Evolutionary conservation across 2,797 vertebrate genomes (phyloP), one percentile per base, ranked within the genome.

Genomic region (Nannoperca australis): DNA sequence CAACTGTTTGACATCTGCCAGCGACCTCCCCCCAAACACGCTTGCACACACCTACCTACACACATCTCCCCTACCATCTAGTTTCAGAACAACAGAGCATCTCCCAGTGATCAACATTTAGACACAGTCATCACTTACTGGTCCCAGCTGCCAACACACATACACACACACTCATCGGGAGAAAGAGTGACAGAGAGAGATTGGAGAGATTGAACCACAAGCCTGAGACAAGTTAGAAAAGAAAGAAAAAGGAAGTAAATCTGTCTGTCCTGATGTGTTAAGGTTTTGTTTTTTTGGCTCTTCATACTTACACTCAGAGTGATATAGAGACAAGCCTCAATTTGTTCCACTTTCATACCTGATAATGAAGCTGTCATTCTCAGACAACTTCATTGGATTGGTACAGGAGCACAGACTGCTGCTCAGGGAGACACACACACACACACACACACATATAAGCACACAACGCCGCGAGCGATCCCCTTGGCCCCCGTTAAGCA

Each of bases 341-440:
- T 98, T 99, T 99, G 97, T 99, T 96, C 95, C 96, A 96, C 95
- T 97, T 97, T 98, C 96, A 97, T 97, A 96, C 96, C 96, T 97
- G 97, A 98, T 99, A 99, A 99, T 99, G 97, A 98, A 97, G 96
- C 97, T 99, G 98, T 99, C 98, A 99, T 95, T 97, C 86, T 96
- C 95, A 93, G 93, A 98, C 96, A 97, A 95, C 97, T 98, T 97
- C 96, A 98, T 97, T 99, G 97, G 94, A 97, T 95, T 92, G 96
- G 94, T 95, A 96, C 93, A 90, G 94, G 93, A 95, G 92, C 88
- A 87, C 91, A 94, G 94, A 94, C 90, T 92, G 95, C 96, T 93
- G 87, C 90, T 89, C 63, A 55, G 85, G 78, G 83, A 83, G 73
- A 69, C 76, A 78, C 78, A 76, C 81, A 50, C 76, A 71, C 67